Conservation (phyloP, 1,140 invertebrate species). For the Leptopilina boulardi region DNA sequence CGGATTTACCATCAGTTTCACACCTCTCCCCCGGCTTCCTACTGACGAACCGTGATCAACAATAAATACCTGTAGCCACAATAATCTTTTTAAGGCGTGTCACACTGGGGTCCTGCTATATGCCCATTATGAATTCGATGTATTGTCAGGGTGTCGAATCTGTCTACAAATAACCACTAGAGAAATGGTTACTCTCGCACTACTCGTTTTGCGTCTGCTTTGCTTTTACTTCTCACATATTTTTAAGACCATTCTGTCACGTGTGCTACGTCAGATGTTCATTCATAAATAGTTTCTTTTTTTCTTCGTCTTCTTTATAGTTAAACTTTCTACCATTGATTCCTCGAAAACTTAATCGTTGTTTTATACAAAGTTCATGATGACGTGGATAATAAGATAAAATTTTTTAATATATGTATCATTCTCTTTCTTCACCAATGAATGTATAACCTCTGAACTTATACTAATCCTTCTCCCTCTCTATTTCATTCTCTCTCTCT, state of each 20-base stretch:
- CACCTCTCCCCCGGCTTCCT: conserved; percentile 67
- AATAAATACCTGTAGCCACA: conserved; percentile 70
- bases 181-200: conserved; percentile 57
- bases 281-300: conserved; percentile 20
- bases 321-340: not conserved
- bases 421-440: conserved; percentile 40
- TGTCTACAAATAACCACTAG: conserved; percentile 76
- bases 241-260: conserved; percentile 49
- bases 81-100: conserved; percentile 69
- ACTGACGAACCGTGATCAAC: conserved; percentile 63
- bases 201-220: conserved; percentile 43
- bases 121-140: conserved; percentile 70
- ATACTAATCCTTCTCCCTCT: conserved; percentile 31
- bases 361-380: not conserved
- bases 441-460: conserved; percentile 41
- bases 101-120: conserved; percentile 52
- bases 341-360: too few relatives aligned
- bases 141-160: conserved; percentile 75
- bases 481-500: conserved; percentile 11
- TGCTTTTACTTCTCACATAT: conserved; percentile 38
- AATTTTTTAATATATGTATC: not conserved
- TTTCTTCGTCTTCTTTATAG: not conserved
- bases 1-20: conserved; percentile 72
- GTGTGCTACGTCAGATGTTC: not conserved
- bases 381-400: not conserved